These are phyloP conservation scores for Pangasius krempfi DNA, from an alignment of 2,797 vertebrate genomes.

Conservation along the genomic window DNA sequence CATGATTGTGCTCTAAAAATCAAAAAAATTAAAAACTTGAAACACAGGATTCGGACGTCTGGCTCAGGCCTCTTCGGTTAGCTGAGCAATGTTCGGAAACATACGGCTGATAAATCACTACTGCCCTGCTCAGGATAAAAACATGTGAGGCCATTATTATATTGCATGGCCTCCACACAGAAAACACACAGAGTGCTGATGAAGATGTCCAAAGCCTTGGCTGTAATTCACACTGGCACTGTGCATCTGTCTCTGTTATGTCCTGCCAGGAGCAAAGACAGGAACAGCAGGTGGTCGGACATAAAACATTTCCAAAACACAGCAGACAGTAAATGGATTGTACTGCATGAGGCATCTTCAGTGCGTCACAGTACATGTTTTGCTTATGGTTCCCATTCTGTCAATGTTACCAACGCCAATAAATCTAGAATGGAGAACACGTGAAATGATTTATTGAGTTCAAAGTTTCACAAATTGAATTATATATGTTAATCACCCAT, in stretches of 20 bases:
- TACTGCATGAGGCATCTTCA: slow-evolving; percentile 16
- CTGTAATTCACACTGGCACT: slow-evolving; percentile 52
- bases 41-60: not conserved
- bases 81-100: not conserved
- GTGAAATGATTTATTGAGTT: not conserved
- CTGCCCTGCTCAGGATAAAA: slow-evolving; percentile 44
- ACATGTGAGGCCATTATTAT: slow-evolving; percentile 54
- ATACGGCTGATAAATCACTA: slow-evolving; percentile 44
- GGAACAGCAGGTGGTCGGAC: slow-evolving; percentile 41
- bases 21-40: not conserved
- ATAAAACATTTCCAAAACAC: slow-evolving; percentile 32
- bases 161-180: slow-evolving; percentile 23
- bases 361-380: slow-evolving; percentile 5
- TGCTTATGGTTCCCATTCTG: not conserved
- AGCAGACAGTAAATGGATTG: slow-evolving; percentile 41
- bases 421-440: not conserved
- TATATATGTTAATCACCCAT: slow-evolving; percentile 1
- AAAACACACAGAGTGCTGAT: slow-evolving; percentile 46
- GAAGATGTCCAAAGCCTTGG: slow-evolving; percentile 45
- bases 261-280: slow-evolving; percentile 34
- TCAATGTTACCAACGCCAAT: not conserved
- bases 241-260: slow-evolving; percentile 50
- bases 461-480: not conserved
- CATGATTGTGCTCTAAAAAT: not conserved
- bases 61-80: not conserved